Evolutionary conservation across 2,113 vertebrate genomes (phyloP).

Genomic region (Oriolus oriolus): DNA sequence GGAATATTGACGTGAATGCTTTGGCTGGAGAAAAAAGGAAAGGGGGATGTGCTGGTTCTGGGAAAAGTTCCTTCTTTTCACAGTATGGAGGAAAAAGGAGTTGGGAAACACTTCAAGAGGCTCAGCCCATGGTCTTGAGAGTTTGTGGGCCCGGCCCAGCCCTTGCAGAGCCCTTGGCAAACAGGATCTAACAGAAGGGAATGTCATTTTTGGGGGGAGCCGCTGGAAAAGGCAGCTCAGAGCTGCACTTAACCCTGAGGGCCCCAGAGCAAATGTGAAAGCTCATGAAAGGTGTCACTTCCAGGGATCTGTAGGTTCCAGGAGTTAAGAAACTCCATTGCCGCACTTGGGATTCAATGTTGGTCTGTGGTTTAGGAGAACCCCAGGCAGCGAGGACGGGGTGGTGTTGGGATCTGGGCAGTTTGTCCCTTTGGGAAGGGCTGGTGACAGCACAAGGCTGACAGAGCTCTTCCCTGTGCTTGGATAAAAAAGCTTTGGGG

Average conservation of each 20-base stretch:
- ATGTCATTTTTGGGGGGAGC: background rate
- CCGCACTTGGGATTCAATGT: background rate
- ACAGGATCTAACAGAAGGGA: background rate
- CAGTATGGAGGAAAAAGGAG: background rate
- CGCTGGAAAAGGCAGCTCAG: background rate
- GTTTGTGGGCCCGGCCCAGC: background rate
- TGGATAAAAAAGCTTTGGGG: background rate
- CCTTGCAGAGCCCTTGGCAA: background rate
- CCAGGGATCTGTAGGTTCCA: background rate
- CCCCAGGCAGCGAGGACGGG: background rate
- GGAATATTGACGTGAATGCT: background rate
- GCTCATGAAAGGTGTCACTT: background rate
- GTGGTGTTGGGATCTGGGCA: background rate
- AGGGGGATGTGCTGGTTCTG: background rate
- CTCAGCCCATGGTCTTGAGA: rapidly evolving
- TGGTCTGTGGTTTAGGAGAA: background rate
- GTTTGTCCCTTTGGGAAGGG: no score
- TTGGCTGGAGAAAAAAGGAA: background rate
- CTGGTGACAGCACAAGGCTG: background rate
- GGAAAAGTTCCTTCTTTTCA: background rate
- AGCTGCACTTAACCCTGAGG: background rate
- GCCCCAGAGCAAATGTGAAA: rapidly evolving
- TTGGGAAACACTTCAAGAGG: background rate
- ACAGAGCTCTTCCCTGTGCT: background rate
- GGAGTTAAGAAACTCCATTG: background rate